Conservation (phyloP, 2,888 invertebrate genomes). For the Buathra laborator region DNA sequence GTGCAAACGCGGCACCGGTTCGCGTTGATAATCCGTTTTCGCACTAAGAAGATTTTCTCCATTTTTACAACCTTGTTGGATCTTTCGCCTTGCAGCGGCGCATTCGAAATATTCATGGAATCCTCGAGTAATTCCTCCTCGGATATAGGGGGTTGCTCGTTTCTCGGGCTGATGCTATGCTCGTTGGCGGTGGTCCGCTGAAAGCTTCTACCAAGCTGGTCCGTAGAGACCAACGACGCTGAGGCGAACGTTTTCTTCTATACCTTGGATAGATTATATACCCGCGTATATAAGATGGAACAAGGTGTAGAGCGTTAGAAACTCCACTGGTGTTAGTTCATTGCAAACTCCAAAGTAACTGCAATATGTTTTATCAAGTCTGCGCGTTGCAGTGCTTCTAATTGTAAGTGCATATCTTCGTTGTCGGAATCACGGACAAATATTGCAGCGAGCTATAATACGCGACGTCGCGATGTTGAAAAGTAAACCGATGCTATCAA, state of each 20-base stretch:
- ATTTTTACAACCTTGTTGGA: constrained; percentile 75
- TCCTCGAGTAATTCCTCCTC: constrained; percentile 71
- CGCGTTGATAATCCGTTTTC: constrained; percentile 63
- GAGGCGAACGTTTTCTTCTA: constrained; percentile 9
- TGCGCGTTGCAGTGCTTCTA: too few species aligned
- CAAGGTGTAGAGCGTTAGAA: neutral
- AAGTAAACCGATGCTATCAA: too few species aligned
- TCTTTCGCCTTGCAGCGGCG: constrained; percentile 64
- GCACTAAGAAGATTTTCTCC: constrained; percentile 71
- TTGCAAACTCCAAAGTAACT: neutral
- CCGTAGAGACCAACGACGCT: constrained; percentile 51
- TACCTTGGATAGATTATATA: neutral
- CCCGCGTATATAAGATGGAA: neutral
- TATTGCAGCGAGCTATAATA: too few species aligned
- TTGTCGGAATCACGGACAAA: too few species aligned
- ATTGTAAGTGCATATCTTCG: too few species aligned
- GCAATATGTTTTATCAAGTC: too few species aligned
- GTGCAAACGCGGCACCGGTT: neutral
- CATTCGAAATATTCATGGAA: constrained; percentile 76
- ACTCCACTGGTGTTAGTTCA: neutral
- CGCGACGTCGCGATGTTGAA: too few species aligned
- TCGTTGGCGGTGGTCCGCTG: constrained; percentile 44
- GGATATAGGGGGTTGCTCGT: constrained; percentile 31
- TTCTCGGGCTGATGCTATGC: constrained; percentile 15
- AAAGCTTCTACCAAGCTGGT: constrained; percentile 46